Percentiles rank a stretch among this genome's conserved stretches.
Evolutionary conservation across 2,113 vertebrate species (phyloP).

Genomic region (Phylloscopus trochiloides): DNA sequence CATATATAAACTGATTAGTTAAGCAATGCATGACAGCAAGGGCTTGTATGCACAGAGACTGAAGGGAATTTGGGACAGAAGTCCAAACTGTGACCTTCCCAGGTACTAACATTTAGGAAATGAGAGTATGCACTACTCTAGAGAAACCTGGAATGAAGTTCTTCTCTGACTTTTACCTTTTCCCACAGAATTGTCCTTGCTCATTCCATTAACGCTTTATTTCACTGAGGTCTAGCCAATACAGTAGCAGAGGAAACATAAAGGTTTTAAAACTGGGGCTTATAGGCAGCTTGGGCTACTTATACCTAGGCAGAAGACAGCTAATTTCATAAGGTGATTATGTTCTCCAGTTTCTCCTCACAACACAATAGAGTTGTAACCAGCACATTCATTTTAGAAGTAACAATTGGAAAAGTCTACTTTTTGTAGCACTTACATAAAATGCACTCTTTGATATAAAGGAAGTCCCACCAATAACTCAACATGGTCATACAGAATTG

Average conservation of each 20-base stretch:
- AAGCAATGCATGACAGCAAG: neutral
- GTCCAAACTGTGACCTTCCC: neutral
- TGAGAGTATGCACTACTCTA: neutral
- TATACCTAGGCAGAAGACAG: neutral
- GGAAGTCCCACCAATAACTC: neutral
- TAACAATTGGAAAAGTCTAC: neutral
- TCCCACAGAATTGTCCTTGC: neutral
- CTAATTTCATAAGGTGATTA: neutral
- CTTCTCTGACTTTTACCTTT: neutral
- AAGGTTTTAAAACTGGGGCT: neutral
- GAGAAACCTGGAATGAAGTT: neutral
- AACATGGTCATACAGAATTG: neutral
- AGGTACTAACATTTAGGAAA: neutral
- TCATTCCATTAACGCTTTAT: neutral
- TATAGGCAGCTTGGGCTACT: neutral
- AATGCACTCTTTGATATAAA: neutral
- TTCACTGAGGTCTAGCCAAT: neutral
- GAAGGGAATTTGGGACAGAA: neutral
- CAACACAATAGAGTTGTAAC: neutral
- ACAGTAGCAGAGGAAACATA: neutral
- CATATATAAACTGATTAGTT: conserved; percentile 17
- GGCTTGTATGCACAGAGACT: neutral
- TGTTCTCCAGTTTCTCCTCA: neutral
- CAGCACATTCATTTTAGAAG: neutral
- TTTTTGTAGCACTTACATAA: neutral